Evolutionary conservation across 2,888 invertebrate species (phyloP).

Genomic region (Sepiola atlantica): DNA sequence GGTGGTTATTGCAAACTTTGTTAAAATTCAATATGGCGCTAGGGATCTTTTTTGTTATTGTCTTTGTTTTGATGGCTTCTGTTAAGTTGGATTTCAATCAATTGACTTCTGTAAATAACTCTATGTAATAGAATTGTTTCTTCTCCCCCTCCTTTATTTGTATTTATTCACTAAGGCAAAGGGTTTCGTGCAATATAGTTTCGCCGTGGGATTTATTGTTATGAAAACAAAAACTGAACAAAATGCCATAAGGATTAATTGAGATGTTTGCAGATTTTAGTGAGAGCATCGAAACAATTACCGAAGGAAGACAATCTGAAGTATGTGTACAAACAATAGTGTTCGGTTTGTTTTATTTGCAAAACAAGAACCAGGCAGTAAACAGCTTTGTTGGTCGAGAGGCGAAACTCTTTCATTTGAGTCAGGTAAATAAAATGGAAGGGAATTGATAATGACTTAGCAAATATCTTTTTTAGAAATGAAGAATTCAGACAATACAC

Average conservation of each 20-base stretch:
- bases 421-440: neutral
- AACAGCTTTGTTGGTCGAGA: neutral
- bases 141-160: neutral
- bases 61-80: neutral
- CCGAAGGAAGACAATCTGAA: neutral
- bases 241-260: neutral
- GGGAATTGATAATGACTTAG: neutral
- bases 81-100: neutral
- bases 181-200: neutral
- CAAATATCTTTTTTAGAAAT: neutral
- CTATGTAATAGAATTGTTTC: neutral
- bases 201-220: neutral
- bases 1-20: neutral
- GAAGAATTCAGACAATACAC: neutral
- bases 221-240: neutral
- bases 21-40: neutral
- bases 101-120: neutral
- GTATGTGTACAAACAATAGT: slow-evolving; percentile 40
- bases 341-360: neutral
- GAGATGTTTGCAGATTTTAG: neutral
- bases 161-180: neutral
- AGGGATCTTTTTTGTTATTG: too few relatives aligned
- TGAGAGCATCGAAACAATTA: neutral
- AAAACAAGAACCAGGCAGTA: neutral
- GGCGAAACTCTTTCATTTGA: neutral